Base-by-base conservation (phyloP, 1,140 invertebrate species). In the Xylocopa sonorina region DNA sequence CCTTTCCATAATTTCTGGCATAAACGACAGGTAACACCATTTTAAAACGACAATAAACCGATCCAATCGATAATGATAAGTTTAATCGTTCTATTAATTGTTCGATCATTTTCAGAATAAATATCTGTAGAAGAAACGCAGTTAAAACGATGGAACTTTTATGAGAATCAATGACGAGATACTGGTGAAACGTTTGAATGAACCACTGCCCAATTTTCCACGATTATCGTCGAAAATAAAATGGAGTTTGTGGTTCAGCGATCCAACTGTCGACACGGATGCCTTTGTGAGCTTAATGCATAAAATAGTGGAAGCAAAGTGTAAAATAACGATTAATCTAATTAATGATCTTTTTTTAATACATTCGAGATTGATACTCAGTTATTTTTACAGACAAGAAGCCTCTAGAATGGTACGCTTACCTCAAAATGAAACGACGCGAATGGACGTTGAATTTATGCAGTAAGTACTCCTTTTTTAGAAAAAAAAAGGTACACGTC, bases 1-100 rank as follows among this genome's bases (percentile, higher is more conserved):
- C 27, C 32, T 10, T 95, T 96, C 55, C 91, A 96, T 29, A 97
- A 98, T 90, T 95, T 97, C 81, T 98, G 97, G 97, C 0, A 95
- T 98, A n/a, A 94, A 96, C 66, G 96, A 98, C 84, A 94, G 94
- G 94, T 96, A 90, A 74, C n/a, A 21, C 50, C 12, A 57, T 55
- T 16, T n/a, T 18, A 27, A 0, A 18, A 2, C 3, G 16, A 32
- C 18, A 32, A 32, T 3, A 10, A 18, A 14, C 0, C 9, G 14
- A n/a, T 38, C 3, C 38, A 4, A 0, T 12, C 16, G 27, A 10
- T 24, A 12, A 7, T 4, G 46, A 10, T 16, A 60, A 34, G 24
- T 67, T 58, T 18, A 46, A 4, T 57, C 24, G 10, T n/a, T 27
- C 1, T 51, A 32, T 32, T 18, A 57, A 10, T 6, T 12, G 18